Evolutionary conservation across 2,888 invertebrate species (phyloP), one percentile per base, ranked within the genome.

Genomic region (Eudemis profundana): DNA sequence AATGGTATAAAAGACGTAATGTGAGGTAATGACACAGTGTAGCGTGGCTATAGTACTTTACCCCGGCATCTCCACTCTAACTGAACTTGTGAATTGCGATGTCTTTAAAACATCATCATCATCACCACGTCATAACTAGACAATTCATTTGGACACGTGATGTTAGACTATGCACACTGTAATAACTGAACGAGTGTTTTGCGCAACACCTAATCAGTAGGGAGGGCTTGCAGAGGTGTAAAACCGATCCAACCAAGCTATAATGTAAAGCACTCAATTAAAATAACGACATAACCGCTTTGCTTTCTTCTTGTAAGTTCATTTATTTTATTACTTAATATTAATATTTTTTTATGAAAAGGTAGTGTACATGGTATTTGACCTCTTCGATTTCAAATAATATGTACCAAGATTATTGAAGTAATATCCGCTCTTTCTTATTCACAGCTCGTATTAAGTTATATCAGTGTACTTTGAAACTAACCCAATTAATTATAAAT

Each of bases 21-120:
- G 89, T 90, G 89, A 90, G 90, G 89, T 89, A 89, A 89, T 85
- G 85, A 86, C 84, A 84, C 84, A 85, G 86, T 85, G 84, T 79
- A 75, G 76, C 81, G 84, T 82, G 81, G 81, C 77, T 77, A 77
- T 74, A 74, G 73, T 75, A 75, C 75, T 73, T 71, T 73, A 74
- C 73, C 72, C 68, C 73, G 78, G 78, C 73, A 77, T 81, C 81
- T 79, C 83, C 82, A 77, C 74, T 83, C 77, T 78, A 84, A 87
- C 85, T 85, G 86, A 83, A 85, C 78, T 71, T 60, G 23, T 15
- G n/a, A n/a, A 12, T 29, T 12, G 62, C 47, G 29, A 38, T 40
- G 46, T 21, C 51, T n/a, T 44, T 14, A 44, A 56, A 21, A 27
- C 50, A 36, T 53, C 21, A 17, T 50, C 4, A 23, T 40, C 27